Evolutionary conservation across 2,888 invertebrate species (phyloP), one percentile per base, ranked within the genome.

Genomic region (Lymantria dispar): DNA sequence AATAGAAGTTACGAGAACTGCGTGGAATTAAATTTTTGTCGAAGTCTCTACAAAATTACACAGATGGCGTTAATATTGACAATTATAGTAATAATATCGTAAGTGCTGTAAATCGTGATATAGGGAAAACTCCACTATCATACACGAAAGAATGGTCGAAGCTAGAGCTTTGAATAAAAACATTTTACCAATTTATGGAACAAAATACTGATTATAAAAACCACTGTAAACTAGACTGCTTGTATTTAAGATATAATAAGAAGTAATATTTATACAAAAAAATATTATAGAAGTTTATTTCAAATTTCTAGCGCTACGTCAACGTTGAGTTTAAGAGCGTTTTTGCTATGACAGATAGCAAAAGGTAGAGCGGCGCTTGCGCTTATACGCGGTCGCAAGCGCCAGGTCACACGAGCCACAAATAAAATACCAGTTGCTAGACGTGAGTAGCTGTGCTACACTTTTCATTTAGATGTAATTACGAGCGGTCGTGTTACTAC

Each of bases 391-490:
- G 43, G 31, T 43, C 39, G 44, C 50, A 56, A 55, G 53, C 53
- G 54, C 44, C 55, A 43, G 49, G 57, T 29, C 13, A 11, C 3
- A 55, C 43, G n/a, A 42, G 29, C 42, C 29, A 12, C n/a, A 22
- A 42, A 12, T 42, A 11, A 22, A 42, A 12, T 42, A 11, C n/a
- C 15, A 37, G 13, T 41, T 45, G 47, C 48, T 5, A 51, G 8
- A 33, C 9, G 30, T 8, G 12, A 39, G 13, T 13, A n/a, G n/a
- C 9, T 7, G 33, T 10, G 12, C 9, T 40, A 13, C 74, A 89
- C 73, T 88, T 83, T 85, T 85, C 71, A 80, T 73, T 74, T 87
- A 69, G 80, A 88, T 88, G 90, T 89, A 83, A 89, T 72, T 64
- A 72, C 74, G 88, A 76, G 81, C 74, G 80, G 89, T 87, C 80